Conservation (phyloP, 1,140 invertebrate genomes). For the Cyclina sinensis region DNA sequence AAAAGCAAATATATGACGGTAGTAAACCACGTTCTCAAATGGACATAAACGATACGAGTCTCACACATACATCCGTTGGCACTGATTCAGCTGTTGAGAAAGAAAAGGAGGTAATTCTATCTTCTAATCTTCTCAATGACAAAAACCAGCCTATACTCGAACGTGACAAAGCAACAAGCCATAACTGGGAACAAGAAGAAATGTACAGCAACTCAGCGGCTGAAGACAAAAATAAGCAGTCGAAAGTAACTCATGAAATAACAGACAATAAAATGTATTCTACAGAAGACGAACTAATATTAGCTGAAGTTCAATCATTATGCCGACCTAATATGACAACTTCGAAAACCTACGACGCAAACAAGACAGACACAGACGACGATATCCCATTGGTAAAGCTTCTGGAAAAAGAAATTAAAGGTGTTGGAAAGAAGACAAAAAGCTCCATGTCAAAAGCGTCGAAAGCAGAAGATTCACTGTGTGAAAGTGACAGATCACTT, state of each 20-base stretch:
- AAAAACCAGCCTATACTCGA: not conserved
- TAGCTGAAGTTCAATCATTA: not conserved
- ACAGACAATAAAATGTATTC: not conserved
- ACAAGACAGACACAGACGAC: not conserved
- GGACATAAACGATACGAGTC: slow-evolving; percentile 9
- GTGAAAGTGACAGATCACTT: not conserved
- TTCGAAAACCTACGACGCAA: not conserved
- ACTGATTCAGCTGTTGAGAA: not conserved
- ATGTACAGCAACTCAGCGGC: not conserved
- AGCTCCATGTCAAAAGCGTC: not conserved
- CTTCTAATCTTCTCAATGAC: not conserved
- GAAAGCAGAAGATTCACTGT: not conserved
- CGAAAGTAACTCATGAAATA: not conserved
- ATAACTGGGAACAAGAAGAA: not conserved
- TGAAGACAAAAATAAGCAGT: not conserved
- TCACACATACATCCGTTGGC: not conserved
- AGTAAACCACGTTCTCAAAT: not conserved
- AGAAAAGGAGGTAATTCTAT: not conserved
- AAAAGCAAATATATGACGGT: no score
- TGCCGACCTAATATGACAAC: not conserved
- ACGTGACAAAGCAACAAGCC: not conserved
- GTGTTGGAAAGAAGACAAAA: not conserved
- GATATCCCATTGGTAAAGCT: not conserved
- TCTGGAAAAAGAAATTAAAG: not conserved
- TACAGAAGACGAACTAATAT: not conserved